Evolutionary conservation across 1,140 invertebrate species (phyloP), one percentile per base, ranked within the genome.

Genomic region (Drosophila dunni): DNA sequence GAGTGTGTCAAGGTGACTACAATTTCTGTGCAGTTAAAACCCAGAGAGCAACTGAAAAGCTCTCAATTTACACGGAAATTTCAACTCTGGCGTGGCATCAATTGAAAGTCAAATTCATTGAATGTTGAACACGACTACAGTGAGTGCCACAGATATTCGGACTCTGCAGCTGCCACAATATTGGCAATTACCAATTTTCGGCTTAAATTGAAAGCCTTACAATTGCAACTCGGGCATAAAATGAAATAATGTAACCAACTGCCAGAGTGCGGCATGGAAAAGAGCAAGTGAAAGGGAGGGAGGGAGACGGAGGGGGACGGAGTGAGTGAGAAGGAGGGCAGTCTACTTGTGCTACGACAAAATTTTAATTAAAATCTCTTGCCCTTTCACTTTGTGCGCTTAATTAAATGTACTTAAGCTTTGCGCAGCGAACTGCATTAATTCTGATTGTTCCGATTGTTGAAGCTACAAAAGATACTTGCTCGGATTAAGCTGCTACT

Each of bases 141-240:
- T 6, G n/a, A 51, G 10, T 11, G 45, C 33, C 33, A 24, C 46
- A 40, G 53, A 11, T 33, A 36, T 15, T 15, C 24, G 24, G 36
- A 15, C 33, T 17, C 46, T 48, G 56, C 61, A 78, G 65, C 64
- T 82, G 78, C 76, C 76, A 79, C 73, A 74, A 74, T 78, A 85
- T 86, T 75, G 81, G 57, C 75, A 84, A 81, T 86, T 80, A 86
- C 73, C 79, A 85, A 77, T 81, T 85, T 85, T 86, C 64, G 82
- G 79, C 82, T 81, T 79, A 81, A 85, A 86, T 85, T 86, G 82
- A 85, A 85, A 85, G 82, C 82, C 82, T 81, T 86, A 81, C 82
- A 85, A 86, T 82, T 79, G 78, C 82, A 75, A 71, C 67, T 85
- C 75, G 72, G 78, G 78, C 82, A 85, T 86, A 73, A 79, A 85